Base-by-base conservation (phyloP, 2,888 invertebrate genomes). In the Micoletzkya japonica region DNA sequence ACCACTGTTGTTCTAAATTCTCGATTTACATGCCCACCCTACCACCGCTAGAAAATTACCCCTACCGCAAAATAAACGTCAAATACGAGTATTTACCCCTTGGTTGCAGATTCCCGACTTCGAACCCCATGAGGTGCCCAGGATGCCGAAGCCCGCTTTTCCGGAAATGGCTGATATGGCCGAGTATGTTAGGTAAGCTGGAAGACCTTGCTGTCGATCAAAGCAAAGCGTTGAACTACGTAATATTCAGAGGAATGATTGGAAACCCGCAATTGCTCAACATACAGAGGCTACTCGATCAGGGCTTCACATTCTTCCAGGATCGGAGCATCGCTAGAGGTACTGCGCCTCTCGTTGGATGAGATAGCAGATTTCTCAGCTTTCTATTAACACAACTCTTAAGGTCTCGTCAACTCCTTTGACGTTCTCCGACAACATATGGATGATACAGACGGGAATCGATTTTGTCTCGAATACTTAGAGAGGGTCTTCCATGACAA, bases 401-500 rank as follows among this genome's bases (percentile, higher is more conserved):
- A n/a, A 66, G 64, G 64, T 7, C 54, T 44, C 54, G 54, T 66
- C 1, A 37, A 54, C 14, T 44, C 64, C 4, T n/a, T 66, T 26
- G 36, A 66, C 28, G 37, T 30, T 20, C 64, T 66, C n/a, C 34
- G 64, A 3, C 17, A 66, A 20, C 54, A 54, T 20, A 26, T 66
- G 2, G 64, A 66, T n/a, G 64, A 66, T 37, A 54, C 64, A 2
- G 64, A 66, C 1, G 64, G 36, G 1, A 66, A 66, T 54, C 52
- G 64, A 54, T 66, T 66, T n/a, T 30, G 37, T 0, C 54, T 66
- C 20, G 64, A 66, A n/a, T 66, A 54, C 20, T 30, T 66, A 10
- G 64, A 66, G n/a, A 34, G 64, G n/a, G 24, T 66, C 17, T 66
- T 66, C 54, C 3, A 34, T 1, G 64, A 66, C 37, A 66, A 66